These are phyloP conservation scores for Galerucella calmariensis DNA, from an alignment of 2,888 invertebrate genomes.

Conservation along the genomic window DNA sequence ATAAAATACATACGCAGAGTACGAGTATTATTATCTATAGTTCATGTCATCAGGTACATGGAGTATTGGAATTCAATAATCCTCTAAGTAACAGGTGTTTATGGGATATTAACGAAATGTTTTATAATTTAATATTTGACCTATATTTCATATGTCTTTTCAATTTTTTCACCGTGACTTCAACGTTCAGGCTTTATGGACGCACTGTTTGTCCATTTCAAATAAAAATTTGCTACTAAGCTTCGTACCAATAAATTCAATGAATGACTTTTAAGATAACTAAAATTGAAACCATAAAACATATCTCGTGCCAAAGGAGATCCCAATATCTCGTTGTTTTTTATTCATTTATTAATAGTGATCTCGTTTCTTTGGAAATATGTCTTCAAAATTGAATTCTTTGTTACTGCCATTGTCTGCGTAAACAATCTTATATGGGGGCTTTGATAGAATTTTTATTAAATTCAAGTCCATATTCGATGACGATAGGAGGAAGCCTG, in stretches of 20 bases:
- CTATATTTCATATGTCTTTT: no score
- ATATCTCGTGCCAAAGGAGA: slow-evolving; percentile 5
- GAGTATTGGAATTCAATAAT: no score
- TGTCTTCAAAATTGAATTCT: slow-evolving; percentile 40
- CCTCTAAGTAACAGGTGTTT: no score
- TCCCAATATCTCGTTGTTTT: background rate
- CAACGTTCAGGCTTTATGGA: no score
- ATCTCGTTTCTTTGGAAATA: slow-evolving; percentile 31
- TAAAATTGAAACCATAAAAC: slow-evolving; percentile 1
- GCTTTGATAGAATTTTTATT: slow-evolving; percentile 44
- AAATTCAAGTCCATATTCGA: slow-evolving; percentile 37
- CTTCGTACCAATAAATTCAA: background rate
- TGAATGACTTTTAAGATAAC: background rate
- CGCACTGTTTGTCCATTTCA: no score
- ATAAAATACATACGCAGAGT: no score
- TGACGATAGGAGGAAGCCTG: background rate
- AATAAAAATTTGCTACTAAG: no score
- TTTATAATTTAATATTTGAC: no score
- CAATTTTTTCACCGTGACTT: no score
- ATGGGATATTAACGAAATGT: no score
- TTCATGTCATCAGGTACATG: no score
- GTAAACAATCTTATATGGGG: slow-evolving; percentile 42
- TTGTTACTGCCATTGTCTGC: slow-evolving; percentile 37
- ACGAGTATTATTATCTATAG: no score
- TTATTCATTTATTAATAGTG: slow-evolving; percentile 29